Conservation (phyloP, 2,113 vertebrate species). For the Heterochromis multidens region DNA sequence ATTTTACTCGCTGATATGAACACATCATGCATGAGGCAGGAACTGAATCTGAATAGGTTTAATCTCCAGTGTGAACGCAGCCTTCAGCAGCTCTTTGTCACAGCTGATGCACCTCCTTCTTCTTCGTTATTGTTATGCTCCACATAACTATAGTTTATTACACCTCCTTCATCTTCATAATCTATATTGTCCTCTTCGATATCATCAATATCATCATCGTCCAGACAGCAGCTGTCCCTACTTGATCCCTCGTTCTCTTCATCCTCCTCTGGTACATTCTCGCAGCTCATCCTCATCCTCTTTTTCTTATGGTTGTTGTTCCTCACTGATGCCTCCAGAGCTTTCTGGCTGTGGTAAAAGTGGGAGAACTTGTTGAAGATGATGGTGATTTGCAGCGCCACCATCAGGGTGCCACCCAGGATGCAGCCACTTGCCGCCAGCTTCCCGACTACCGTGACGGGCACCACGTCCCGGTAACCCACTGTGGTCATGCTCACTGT, state of each 20-base stretch:
- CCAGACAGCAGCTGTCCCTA: slow-evolving; percentile 58
- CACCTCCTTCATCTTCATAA: slow-evolving; percentile 53
- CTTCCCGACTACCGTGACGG: slow-evolving; percentile 90
- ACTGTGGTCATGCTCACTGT: slow-evolving; percentile 98
- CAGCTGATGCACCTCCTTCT: slow-evolving; percentile 35
- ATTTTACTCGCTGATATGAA: background rate
- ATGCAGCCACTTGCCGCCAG: slow-evolving; percentile 94
- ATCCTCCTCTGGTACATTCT: slow-evolving; percentile 19
- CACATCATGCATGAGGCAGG: background rate
- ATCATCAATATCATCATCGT: slow-evolving; percentile 48
- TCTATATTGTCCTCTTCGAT: slow-evolving; percentile 46
- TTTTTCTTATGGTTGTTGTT: slow-evolving; percentile 76
- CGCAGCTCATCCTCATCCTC: slow-evolving; percentile 7
- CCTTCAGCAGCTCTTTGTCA: background rate
- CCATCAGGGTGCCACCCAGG: slow-evolving; percentile 91
- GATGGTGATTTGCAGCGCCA: slow-evolving; percentile 96
- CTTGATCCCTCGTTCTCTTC: slow-evolving; percentile 38
- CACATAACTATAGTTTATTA: slow-evolving; percentile 71
- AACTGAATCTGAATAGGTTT: background rate
- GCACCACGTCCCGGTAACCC: slow-evolving; percentile 94
- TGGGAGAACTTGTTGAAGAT: slow-evolving; percentile 99
- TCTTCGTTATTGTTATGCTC: slow-evolving; percentile 45
- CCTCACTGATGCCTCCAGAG: slow-evolving; percentile 90
- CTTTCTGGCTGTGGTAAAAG: slow-evolving; percentile 94
- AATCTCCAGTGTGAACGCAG: background rate